Percentiles rank a stretch among this genome's conserved stretches.
Conservation (phyloP, 1,140 invertebrate genomes). For the Drosophila mojavensis region DNA sequence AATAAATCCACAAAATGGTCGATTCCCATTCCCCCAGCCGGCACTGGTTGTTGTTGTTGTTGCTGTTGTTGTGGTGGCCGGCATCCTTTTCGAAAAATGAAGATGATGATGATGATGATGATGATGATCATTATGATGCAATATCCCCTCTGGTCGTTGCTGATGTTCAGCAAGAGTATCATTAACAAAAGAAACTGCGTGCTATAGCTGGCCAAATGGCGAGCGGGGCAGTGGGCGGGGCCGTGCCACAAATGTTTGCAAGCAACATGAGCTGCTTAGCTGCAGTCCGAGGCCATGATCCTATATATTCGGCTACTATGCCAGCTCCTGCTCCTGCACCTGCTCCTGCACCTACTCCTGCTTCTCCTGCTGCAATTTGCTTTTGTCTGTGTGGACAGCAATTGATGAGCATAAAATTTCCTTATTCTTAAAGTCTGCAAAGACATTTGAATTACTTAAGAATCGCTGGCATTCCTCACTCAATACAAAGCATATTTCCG, state of each 20-base stretch:
- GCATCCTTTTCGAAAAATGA: constrained; percentile 51
- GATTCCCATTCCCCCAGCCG: constrained; percentile 6
- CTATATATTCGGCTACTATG: constrained; percentile 7
- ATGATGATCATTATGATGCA: constrained; percentile 4
- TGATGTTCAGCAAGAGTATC: constrained; percentile 77
- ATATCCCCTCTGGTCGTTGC: constrained; percentile 3
- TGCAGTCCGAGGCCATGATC: constrained; percentile 41
- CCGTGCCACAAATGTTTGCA: constrained; percentile 32
- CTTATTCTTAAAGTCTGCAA: too few relatives aligned
- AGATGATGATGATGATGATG: constrained; percentile 40
- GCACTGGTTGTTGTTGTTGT: constrained; percentile 18
- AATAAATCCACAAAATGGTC: constrained; percentile 81
- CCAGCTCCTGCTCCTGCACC: neutral
- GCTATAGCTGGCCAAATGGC: constrained; percentile 62
- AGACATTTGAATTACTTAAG: too few relatives aligned
- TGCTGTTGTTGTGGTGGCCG: neutral
- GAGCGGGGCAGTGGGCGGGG: constrained; percentile 19
- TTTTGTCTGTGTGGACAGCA: constrained; percentile 19
- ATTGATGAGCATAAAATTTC: constrained; percentile 46
- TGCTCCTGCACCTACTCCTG: neutral
- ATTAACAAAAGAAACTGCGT: constrained; percentile 81
- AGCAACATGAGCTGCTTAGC: constrained; percentile 68
- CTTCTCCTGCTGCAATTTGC: neutral
- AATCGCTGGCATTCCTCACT: too few relatives aligned
- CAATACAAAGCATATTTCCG: too few relatives aligned